Conservation (phyloP, 2,113 vertebrate genomes). For the Albula glossodonta region DNA sequence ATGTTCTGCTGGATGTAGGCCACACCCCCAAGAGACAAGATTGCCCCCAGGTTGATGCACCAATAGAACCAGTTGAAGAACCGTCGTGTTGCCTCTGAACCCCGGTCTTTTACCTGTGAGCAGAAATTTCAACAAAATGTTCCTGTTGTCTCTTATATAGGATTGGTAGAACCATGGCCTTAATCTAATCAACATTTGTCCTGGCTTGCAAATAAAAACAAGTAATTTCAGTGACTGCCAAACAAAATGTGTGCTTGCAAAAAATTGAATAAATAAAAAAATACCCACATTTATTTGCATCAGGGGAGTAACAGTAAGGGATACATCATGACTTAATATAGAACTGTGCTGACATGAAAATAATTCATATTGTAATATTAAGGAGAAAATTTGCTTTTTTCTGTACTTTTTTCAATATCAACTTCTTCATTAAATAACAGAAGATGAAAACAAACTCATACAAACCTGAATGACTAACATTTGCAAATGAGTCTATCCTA, state of each 20-base stretch:
- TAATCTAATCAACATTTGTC: too few relatives aligned
- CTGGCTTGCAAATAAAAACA: too few relatives aligned
- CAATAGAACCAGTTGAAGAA: constrained; percentile 99
- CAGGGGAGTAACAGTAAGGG: background rate
- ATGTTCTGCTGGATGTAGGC: constrained; percentile 93
- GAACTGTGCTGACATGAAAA: too few relatives aligned
- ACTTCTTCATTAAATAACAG: background rate
- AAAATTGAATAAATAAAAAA: too few relatives aligned
- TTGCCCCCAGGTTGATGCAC: constrained; percentile 96
- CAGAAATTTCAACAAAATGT: background rate
- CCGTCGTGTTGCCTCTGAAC: constrained; percentile 89
- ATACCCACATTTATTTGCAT: background rate
- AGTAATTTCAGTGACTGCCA: too few relatives aligned
- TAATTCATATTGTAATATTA: too few relatives aligned
- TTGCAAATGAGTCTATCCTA: background rate
- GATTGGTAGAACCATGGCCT: too few relatives aligned
- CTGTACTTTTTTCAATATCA: background rate
- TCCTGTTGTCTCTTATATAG: too few relatives aligned
- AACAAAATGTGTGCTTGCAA: too few relatives aligned
- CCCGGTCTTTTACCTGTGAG: constrained; percentile 88
- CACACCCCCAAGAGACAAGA: constrained; percentile 87
- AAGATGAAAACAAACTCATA: background rate
- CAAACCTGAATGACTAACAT: background rate
- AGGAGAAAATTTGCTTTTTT: too few relatives aligned
- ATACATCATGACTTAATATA: background rate